Conservation (phyloP, 2,888 invertebrate species). For the Campopleginae sp. region DNA sequence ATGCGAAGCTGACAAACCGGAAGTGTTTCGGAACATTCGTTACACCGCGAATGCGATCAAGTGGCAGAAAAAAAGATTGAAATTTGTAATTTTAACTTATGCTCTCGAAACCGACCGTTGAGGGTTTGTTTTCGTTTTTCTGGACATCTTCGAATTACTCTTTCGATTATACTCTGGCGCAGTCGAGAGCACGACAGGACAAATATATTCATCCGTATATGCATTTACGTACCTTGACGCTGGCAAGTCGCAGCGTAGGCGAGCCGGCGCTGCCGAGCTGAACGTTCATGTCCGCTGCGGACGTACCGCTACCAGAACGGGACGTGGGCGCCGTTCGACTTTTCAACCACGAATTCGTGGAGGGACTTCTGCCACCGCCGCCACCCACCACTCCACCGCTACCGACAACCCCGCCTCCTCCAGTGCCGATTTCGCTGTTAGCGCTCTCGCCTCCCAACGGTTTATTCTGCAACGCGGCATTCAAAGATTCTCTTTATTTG, state of each 20-base stretch:
- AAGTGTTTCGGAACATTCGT: neutral
- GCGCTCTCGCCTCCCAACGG: slow-evolving; percentile 77
- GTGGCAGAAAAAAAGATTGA: neutral
- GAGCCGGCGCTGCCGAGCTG: slow-evolving; percentile 85
- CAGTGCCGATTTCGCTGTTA: slow-evolving; percentile 73
- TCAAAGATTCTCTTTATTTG: slow-evolving; percentile 36
- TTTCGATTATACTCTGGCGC: neutral
- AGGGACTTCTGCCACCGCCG: slow-evolving; percentile 76
- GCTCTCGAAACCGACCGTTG: neutral
- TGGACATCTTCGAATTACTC: neutral
- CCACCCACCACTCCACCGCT: slow-evolving; percentile 70
- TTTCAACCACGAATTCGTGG: slow-evolving; percentile 81
- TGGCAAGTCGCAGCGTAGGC: slow-evolving; percentile 84
- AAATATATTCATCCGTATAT: neutral
- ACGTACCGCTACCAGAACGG: slow-evolving; percentile 80
- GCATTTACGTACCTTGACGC: slow-evolving; percentile 79
- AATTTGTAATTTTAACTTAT: neutral
- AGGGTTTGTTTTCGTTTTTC: neutral
- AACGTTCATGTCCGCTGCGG: slow-evolving; percentile 85
- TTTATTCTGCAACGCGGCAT: slow-evolving; percentile 78
- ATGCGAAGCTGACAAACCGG: neutral
- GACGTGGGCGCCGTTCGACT: slow-evolving; percentile 82
- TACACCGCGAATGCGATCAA: neutral
- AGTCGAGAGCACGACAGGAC: neutral
- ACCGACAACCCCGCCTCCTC: slow-evolving; percentile 69